A percentile compares a stretch with the other conserved stretches of the same genome.
phyloP scores from a whole-genome alignment of 2,797 vertebrate genomes.

The Oceanodroma leucorhoa region DNA sequence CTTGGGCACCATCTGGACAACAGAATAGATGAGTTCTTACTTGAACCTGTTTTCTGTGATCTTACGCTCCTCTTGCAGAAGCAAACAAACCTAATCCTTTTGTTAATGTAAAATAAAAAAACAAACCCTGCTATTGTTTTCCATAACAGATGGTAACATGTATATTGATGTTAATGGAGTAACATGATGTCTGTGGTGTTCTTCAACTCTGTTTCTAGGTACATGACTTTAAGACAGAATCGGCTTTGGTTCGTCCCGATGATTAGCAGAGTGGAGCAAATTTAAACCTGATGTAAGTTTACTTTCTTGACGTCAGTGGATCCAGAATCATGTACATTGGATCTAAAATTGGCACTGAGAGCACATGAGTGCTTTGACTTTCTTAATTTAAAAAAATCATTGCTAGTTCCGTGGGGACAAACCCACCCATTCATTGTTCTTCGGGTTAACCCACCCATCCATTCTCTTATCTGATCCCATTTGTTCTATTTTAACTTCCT shows the following conservation, averaged over 20 bases:
- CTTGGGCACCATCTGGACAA: not conserved
- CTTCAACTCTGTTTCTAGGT: not conserved
- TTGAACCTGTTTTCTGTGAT: not conserved
- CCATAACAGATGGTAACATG: not conserved
- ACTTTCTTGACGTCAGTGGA: not conserved
- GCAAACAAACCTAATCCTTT: not conserved
- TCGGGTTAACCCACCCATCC: not conserved
- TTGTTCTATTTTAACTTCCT: slow-evolving; percentile 20
- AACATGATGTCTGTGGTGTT: not conserved
- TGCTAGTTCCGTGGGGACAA: not conserved
- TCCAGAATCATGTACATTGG: not conserved
- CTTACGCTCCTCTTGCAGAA: not conserved
- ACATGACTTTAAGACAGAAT: not conserved
- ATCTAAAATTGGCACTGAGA: not conserved
- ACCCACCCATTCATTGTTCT: not conserved
- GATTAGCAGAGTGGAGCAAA: not conserved
- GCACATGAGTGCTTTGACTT: not conserved
- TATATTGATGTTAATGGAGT: not conserved
- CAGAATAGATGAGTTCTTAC: not conserved
- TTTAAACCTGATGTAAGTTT: not conserved
- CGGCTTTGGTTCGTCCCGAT: not conserved
- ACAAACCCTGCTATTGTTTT: not conserved
- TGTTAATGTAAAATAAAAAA: not conserved
- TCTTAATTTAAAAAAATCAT: not conserved
- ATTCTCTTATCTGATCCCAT: not conserved